Conservation (phyloP, 2,888 invertebrate species). For the Girardia tigrina region DNA sequence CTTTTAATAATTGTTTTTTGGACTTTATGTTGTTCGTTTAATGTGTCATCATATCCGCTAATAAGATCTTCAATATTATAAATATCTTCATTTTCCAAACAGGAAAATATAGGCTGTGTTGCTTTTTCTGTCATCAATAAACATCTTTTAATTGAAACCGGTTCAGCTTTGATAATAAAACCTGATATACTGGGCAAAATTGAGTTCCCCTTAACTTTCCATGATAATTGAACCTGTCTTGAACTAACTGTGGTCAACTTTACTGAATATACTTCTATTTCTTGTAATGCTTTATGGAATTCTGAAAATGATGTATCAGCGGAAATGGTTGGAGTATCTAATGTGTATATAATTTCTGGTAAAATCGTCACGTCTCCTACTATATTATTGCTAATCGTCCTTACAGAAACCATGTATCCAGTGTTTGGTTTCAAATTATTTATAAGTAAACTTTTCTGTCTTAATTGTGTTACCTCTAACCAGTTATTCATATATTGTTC, state of each 20-base stretch:
- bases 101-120: neutral
- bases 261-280: neutral
- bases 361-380: neutral
- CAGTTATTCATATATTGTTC: neutral
- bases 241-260: neutral
- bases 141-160: slow-evolving; percentile 16
- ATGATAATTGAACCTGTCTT: neutral
- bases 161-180: slow-evolving; percentile 2
- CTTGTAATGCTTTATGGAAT: slow-evolving; percentile 12
- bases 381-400: neutral
- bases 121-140: slow-evolving; percentile 6
- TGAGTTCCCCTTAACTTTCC: slow-evolving; percentile 2
- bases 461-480: neutral
- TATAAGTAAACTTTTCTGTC: neutral
- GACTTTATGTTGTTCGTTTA: neutral
- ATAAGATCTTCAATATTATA: neutral
- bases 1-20: neutral
- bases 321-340: neutral
- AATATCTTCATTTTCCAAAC: neutral
- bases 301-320: neutral
- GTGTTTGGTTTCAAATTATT: slow-evolving; percentile 5
- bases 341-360: neutral
- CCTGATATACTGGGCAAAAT: neutral
- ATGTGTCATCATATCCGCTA: neutral
- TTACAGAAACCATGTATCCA: neutral